Percentiles rank a stretch among this genome's conserved stretches.
These are phyloP conservation scores for Apis mellifera DNA, from an alignment of 1,140 invertebrate species.

Conservation along the genomic window DNA sequence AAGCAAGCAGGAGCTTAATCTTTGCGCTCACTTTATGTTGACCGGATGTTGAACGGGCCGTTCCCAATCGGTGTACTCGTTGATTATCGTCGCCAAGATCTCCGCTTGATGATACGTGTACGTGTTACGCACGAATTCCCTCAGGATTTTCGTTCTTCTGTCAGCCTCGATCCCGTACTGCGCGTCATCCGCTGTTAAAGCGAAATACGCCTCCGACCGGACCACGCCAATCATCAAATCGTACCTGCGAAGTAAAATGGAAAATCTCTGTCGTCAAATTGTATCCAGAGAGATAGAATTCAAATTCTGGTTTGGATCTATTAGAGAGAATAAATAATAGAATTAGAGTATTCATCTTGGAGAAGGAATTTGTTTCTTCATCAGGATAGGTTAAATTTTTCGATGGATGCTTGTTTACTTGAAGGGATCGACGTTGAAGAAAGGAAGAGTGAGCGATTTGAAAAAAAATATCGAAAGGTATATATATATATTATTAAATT, in stretches of 20 bases:
- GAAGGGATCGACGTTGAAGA: too few species aligned
- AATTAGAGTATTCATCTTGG: too few species aligned
- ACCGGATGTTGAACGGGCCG: slow-evolving; percentile 95
- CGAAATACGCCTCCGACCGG: slow-evolving; percentile 92
- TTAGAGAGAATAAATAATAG: too few species aligned
- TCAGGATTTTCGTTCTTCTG: slow-evolving; percentile 92
- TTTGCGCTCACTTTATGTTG: slow-evolving; percentile 86
- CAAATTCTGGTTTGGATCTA: too few species aligned
- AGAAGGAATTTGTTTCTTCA: too few species aligned
- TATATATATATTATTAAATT: too few species aligned
- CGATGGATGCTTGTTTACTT: too few species aligned
- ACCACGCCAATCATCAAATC: slow-evolving; percentile 97
- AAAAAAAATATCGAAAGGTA: too few species aligned
- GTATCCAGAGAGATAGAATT: too few species aligned
- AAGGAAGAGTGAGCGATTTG: too few species aligned
- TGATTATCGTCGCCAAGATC: slow-evolving; percentile 93
- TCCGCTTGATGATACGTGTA: slow-evolving; percentile 93
- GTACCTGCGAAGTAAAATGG: slow-evolving; percentile 83
- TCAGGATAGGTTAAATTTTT: too few species aligned
- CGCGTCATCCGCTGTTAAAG: slow-evolving; percentile 94
- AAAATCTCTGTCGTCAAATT: not conserved
- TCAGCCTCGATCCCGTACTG: slow-evolving; percentile 95
- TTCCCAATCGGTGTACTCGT: slow-evolving; percentile 99
- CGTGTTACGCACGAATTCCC: slow-evolving; percentile 96
- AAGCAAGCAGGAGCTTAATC: not conserved